phyloP scores from a whole-genome alignment of 2,797 vertebrate genomes.

The Peromyscus eremicus region DNA sequence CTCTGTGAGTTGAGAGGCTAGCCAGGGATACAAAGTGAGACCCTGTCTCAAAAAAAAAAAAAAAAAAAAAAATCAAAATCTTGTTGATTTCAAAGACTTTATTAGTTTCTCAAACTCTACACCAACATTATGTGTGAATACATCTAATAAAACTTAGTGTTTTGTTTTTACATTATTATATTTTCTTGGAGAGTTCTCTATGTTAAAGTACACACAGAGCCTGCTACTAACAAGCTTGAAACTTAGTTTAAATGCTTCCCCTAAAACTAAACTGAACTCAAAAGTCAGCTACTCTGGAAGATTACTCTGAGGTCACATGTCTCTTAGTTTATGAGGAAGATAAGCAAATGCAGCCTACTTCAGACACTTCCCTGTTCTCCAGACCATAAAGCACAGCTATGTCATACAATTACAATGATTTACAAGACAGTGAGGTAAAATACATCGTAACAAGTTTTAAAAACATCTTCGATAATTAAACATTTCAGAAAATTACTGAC shows the following conservation, averaged over 20 bases:
- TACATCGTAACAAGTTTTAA: slow-evolving; percentile 53
- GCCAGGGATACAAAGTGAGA: background rate
- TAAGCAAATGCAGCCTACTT: slow-evolving; percentile 1
- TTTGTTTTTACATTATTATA: slow-evolving; percentile 32
- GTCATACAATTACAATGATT: slow-evolving; percentile 43
- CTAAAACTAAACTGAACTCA: slow-evolving; percentile 52
- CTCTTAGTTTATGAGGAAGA: slow-evolving; percentile 49
- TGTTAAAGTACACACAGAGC: slow-evolving; percentile 6
- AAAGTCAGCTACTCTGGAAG: background rate
- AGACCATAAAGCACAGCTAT: slow-evolving; percentile 5
- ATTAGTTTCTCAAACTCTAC: slow-evolving; percentile 15
- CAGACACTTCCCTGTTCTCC: slow-evolving; percentile 2
- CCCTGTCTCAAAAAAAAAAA: background rate
- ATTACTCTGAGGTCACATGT: background rate
- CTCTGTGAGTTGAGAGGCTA: background rate
- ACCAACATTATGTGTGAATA: background rate
- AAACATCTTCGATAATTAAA: slow-evolving; percentile 59
- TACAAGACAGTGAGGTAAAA: slow-evolving; percentile 41
- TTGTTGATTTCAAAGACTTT: slow-evolving; percentile 46
- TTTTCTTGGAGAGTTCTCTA: slow-evolving; percentile 18
- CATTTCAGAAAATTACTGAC: slow-evolving; percentile 53
- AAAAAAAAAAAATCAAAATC: background rate
- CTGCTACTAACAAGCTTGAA: background rate
- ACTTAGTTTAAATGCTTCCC: slow-evolving; percentile 35
- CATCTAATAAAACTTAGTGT: slow-evolving; percentile 42